Conservation (phyloP, 2,888 invertebrate genomes). For the Cantharis lateralis region DNA sequence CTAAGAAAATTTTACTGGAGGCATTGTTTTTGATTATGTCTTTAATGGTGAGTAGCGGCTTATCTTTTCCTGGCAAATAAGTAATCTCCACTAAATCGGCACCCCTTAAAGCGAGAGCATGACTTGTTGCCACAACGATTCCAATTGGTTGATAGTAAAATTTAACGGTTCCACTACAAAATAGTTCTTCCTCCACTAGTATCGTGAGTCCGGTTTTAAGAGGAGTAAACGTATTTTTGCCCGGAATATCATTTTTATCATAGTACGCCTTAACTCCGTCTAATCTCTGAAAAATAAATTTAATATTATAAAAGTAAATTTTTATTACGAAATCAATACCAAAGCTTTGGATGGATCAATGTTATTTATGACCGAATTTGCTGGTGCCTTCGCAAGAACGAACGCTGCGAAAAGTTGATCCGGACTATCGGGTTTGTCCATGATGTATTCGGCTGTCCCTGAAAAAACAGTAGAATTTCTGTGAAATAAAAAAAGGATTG, state of each 20-base stretch:
- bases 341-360: conserved; percentile 70
- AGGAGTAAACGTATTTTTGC: conserved; percentile 41
- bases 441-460: conserved; percentile 70
- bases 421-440: conserved; percentile 70
- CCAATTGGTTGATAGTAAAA: conserved; percentile 76
- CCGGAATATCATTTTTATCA: background rate
- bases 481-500: background rate
- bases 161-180: conserved; percentile 57
- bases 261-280: background rate
- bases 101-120: conserved; percentile 62
- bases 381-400: conserved; percentile 63
- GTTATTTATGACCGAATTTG: conserved; percentile 62
- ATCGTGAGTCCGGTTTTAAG: conserved; percentile 57
- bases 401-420: conserved; percentile 75
- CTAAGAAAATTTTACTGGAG: conserved; percentile 53
- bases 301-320: no score
- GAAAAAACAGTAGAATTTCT: background rate
- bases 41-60: conserved; percentile 52
- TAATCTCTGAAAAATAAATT: background rate
- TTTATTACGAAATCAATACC: conserved; percentile 57
- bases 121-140: conserved; percentile 67
- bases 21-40: conserved; percentile 58
- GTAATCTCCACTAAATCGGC: conserved; percentile 61
- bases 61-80: conserved; percentile 49
- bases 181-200: conserved; percentile 52